These are phyloP conservation scores for Eulithis testata DNA, from an alignment of 2,888 invertebrate genomes.

Conservation along the genomic window DNA sequence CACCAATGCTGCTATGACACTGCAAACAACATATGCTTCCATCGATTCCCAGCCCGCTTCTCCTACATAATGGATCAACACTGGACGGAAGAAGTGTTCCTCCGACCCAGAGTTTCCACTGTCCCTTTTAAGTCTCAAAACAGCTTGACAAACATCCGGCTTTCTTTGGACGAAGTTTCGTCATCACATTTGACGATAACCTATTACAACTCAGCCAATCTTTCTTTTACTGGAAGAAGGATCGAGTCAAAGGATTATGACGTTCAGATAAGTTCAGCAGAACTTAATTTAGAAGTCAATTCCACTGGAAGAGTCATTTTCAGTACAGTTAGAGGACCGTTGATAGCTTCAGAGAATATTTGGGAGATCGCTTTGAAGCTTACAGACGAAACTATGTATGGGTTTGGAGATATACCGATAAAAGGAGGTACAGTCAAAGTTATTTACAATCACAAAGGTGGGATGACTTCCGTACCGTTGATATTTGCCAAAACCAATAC, in stretches of 20 bases:
- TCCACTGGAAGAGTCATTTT: slow-evolving; percentile 69
- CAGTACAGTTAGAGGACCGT: slow-evolving; percentile 82
- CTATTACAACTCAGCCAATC: slow-evolving; percentile 60
- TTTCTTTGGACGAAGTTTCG: slow-evolving; percentile 70
- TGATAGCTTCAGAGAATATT: slow-evolving; percentile 84
- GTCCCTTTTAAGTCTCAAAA: slow-evolving; percentile 62
- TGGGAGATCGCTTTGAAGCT: slow-evolving; percentile 86
- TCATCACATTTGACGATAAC: slow-evolving; percentile 65
- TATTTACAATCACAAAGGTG: slow-evolving; percentile 75
- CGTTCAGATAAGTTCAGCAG: slow-evolving; percentile 61
- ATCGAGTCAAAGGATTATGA: slow-evolving; percentile 57
- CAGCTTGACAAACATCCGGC: slow-evolving; percentile 55
- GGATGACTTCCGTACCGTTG: slow-evolving; percentile 75
- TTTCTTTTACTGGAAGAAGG: slow-evolving; percentile 51
- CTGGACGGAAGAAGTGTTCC: slow-evolving; percentile 63
- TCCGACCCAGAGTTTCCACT: slow-evolving; percentile 63
- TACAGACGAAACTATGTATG: slow-evolving; percentile 81
- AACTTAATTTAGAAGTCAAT: slow-evolving; percentile 61
- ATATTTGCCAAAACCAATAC: slow-evolving; percentile 81
- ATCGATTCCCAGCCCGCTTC: slow-evolving; percentile 80
- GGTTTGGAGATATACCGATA: slow-evolving; percentile 81
- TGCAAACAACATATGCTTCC: slow-evolving; percentile 72
- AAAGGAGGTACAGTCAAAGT: slow-evolving; percentile 60
- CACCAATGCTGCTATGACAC: slow-evolving; percentile 81
- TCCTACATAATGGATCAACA: slow-evolving; percentile 67